Base-by-base conservation (phyloP, 2,888 invertebrate species). In the Microdon myrmicae region DNA sequence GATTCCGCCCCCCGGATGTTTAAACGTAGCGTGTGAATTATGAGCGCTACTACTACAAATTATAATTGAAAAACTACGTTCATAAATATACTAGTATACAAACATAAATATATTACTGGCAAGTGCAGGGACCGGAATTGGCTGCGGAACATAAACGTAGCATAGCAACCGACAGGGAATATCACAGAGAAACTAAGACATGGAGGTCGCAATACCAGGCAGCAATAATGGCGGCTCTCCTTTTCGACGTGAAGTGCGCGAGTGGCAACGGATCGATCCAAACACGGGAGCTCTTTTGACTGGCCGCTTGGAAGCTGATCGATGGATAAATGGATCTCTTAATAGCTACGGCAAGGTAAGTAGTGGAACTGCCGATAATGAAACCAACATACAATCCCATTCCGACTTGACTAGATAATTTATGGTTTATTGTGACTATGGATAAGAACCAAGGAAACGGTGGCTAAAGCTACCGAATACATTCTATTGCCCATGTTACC, bases 231-330 rank as follows among this genome's bases (percentile, higher is more conserved):
- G 74, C 67, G 71, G 73, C 68, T 75, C 79, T 60, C 80, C 80
- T 60, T 80, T 80, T 71, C 80, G 79, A 68, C 77, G 80, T 14
- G 80, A 80, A 69, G 79, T 80, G 73, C 79, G 79, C 71, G 80
- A 80, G 74, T 80, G 80, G 80, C 80, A 80, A 71, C 77, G 78
- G 71, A 74, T 80, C 71, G 80, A 80, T 77, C 78, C 79, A 72
- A 74, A 78, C 73, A 80, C 80, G 67, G 80, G 80, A 67, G 80
- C 80, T 56, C 71, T 79, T 68, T 69, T 79, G 69, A 79, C 75
- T 70, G 80, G 80, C 53, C 79, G 80, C 66, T 72, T 80, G 70
- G 80, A 80, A 73, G 80, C 80, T 68, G 80, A 80, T 78, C 79
- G 80, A 71, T 80, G 80, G 79, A 77, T 78, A 71, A 79, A 78